These are phyloP conservation scores for Tromatobia lineatoria DNA, from an alignment of 2,888 invertebrate species.

Conservation along the genomic window DNA sequence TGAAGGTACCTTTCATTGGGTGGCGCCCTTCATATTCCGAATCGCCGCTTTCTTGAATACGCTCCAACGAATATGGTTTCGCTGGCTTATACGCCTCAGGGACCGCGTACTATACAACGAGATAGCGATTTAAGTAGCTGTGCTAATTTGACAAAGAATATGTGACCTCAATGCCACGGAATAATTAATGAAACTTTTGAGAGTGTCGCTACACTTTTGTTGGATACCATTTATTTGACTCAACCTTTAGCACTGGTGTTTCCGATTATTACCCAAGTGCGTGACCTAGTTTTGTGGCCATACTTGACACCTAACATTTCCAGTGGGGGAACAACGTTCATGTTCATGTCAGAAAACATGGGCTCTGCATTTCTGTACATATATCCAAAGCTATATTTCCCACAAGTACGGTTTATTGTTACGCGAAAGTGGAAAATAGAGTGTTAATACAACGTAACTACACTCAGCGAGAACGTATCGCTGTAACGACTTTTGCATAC, in stretches of 20 bases:
- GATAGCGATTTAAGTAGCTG: conserved; percentile 21
- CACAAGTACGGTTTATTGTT: no score
- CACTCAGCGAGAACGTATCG: no score
- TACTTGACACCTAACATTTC: no score
- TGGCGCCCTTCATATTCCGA: conserved; percentile 44
- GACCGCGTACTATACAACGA: background rate
- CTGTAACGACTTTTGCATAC: no score
- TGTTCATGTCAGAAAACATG: no score
- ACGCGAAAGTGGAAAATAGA: no score
- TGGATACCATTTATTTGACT: background rate
- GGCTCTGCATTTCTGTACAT: no score
- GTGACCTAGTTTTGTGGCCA: no score
- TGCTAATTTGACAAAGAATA: background rate
- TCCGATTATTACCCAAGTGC: background rate
- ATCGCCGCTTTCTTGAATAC: conserved; percentile 50
- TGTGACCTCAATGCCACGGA: background rate
- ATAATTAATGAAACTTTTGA: background rate
- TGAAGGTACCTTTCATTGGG: conserved; percentile 61
- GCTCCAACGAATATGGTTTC: conserved; percentile 52
- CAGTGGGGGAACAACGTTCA: no score
- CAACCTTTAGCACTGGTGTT: background rate
- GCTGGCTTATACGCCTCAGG: conserved; percentile 35
- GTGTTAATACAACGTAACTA: no score
- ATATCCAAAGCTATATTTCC: no score
- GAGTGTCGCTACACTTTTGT: background rate